A percentile compares a stretch with the other conserved stretches of the same genome.
Evolutionary conservation across 1,140 invertebrate genomes (phyloP).

Genomic region (Cydia fagiglandana): DNA sequence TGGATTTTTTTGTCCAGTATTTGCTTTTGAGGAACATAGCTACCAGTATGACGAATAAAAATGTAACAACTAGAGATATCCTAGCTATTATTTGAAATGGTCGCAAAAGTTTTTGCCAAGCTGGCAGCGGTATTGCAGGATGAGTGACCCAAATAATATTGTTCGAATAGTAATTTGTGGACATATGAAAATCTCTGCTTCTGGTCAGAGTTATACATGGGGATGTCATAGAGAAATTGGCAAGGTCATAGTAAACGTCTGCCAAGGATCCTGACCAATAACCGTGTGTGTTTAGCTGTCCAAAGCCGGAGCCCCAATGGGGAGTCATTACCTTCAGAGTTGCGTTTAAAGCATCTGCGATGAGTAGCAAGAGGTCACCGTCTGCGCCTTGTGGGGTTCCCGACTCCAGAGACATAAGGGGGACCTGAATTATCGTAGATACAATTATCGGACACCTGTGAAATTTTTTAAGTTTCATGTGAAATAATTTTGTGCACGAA

Average conservation of each 20-base stretch:
- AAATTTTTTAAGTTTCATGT: conserved; percentile 56
- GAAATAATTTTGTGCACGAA: conserved; percentile 40
- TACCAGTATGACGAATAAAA: conserved; percentile 45
- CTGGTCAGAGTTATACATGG: conserved; percentile 54
- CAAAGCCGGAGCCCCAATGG: conserved; percentile 53
- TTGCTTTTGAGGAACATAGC: conserved; percentile 46
- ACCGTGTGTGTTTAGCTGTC: conserved; percentile 52
- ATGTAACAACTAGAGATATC: conserved; percentile 48
- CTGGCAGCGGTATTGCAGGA: conserved; percentile 38
- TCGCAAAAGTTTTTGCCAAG: conserved; percentile 53
- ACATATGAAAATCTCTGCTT: conserved; percentile 57
- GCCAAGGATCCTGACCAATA: conserved; percentile 63
- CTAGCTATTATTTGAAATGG: conserved; percentile 50
- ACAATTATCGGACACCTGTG: conserved; percentile 54
- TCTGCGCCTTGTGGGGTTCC: conserved; percentile 54
- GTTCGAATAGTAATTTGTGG: conserved; percentile 46
- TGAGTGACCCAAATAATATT: conserved; percentile 60
- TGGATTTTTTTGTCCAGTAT: conserved; percentile 36
- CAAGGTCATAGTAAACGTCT: conserved; percentile 55
- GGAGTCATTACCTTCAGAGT: conserved; percentile 56
- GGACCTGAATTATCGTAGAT: conserved; percentile 57
- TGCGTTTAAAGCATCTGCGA: conserved; percentile 55
- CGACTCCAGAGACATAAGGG: conserved; percentile 51
- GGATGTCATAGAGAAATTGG: conserved; percentile 69
- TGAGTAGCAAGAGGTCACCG: conserved; percentile 55